Conservation (phyloP, 2,797 vertebrate genomes). For the Pseudochaenichthys georgianus region DNA sequence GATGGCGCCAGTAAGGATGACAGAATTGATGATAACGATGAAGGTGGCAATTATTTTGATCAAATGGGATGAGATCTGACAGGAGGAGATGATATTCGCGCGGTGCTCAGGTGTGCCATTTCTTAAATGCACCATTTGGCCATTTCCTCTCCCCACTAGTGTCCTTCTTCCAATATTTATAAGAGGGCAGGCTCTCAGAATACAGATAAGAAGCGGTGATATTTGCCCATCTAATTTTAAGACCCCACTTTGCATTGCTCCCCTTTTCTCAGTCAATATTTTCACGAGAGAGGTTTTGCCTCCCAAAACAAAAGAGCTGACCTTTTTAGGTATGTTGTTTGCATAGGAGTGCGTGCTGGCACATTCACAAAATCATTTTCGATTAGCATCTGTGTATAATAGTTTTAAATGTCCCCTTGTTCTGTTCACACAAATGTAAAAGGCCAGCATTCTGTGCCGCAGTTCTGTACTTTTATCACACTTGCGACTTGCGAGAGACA, state of each 20-base stretch:
- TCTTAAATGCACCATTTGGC: slow-evolving; percentile 81
- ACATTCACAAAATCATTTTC: slow-evolving; percentile 65
- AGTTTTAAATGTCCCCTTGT: slow-evolving; percentile 59
- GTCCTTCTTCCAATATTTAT: slow-evolving; percentile 86
- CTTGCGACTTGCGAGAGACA: slow-evolving; percentile 75
- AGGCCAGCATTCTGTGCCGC: slow-evolving; percentile 52
- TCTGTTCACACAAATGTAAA: slow-evolving; percentile 63
- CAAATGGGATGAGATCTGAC: slow-evolving; percentile 80
- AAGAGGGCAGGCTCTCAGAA: slow-evolving; percentile 73
- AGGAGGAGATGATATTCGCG: slow-evolving; percentile 77
- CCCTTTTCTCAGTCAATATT: slow-evolving; percentile 71
- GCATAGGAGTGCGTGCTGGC: slow-evolving; percentile 17
- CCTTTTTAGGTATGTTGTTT: slow-evolving; percentile 71
- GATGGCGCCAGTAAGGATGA: slow-evolving; percentile 65
- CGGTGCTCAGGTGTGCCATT: slow-evolving; percentile 82
- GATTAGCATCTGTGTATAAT: slow-evolving; percentile 69
- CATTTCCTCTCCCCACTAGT: slow-evolving; percentile 70
- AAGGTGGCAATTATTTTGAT: slow-evolving; percentile 82
- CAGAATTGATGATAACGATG: slow-evolving; percentile 78
- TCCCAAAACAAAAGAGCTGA: slow-evolving; percentile 73
- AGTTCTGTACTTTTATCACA: slow-evolving; percentile 75
- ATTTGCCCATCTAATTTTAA: slow-evolving; percentile 70
- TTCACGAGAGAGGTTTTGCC: slow-evolving; percentile 61
- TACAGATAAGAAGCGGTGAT: slow-evolving; percentile 76
- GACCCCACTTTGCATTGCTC: slow-evolving; percentile 62